Conservation (phyloP, 1,140 invertebrate genomes). For the Mya arenaria region DNA sequence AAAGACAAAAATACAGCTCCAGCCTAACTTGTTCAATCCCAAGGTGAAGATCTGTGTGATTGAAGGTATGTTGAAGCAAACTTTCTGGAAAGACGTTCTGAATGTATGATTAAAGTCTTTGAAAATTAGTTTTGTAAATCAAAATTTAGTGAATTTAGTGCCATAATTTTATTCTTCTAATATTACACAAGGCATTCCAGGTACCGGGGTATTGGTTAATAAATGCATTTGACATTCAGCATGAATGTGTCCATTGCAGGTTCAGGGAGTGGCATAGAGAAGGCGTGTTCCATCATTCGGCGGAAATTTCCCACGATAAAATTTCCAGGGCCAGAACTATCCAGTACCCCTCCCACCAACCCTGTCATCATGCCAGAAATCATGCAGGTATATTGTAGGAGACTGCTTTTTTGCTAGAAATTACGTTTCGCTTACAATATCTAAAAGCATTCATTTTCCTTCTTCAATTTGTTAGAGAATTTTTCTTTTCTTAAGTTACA, state of each 20-base stretch:
- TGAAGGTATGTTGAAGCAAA: slow-evolving; percentile 86
- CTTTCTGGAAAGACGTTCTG: too few species aligned
- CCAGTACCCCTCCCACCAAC: slow-evolving; percentile 39
- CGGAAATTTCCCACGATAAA: slow-evolving; percentile 66
- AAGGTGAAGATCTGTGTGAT: slow-evolving; percentile 91
- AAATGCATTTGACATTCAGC: background rate
- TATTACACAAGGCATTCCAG: too few species aligned
- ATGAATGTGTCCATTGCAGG: slow-evolving; percentile 57
- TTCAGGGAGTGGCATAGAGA: slow-evolving; percentile 67
- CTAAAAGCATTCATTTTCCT: too few species aligned
- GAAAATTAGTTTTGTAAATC: too few species aligned
- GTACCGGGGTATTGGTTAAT: too few species aligned
- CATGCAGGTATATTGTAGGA: slow-evolving; percentile 71
- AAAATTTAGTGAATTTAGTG: too few species aligned
- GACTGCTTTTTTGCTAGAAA: too few species aligned
- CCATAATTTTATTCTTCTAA: too few species aligned
- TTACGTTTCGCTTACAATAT: too few species aligned
- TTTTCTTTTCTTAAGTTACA: too few species aligned
- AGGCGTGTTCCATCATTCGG: slow-evolving; percentile 68
- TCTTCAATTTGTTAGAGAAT: too few species aligned
- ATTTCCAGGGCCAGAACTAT: slow-evolving; percentile 66
- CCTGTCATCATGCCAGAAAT: slow-evolving; percentile 74
- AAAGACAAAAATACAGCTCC: slow-evolving; percentile 89
- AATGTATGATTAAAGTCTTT: too few species aligned
- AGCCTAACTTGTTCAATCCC: slow-evolving; percentile 87